Percentiles rank a stretch among this genome's conserved stretches.
phyloP scores from a whole-genome alignment of 1,140 invertebrate genomes.

The Leguminivora glycinivorella region DNA sequence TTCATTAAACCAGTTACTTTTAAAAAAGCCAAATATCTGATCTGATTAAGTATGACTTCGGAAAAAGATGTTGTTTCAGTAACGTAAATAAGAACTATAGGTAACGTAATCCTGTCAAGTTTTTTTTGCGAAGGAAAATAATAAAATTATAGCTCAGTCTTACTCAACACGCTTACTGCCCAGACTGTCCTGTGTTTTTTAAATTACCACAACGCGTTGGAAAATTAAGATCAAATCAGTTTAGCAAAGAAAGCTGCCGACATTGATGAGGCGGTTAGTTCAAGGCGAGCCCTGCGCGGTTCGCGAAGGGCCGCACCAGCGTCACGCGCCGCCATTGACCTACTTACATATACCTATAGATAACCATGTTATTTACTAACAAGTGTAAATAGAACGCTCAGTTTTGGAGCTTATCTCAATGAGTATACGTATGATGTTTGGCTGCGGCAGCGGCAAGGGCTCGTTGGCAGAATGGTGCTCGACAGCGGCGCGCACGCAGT shows the following conservation, averaged over 20 bases:
- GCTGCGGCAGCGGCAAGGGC: background rate
- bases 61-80: no score
- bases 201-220: slow-evolving; percentile 43
- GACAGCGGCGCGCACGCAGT: slow-evolving; percentile 54
- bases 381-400: background rate
- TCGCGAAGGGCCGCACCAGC: slow-evolving; percentile 69
- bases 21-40: no score
- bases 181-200: background rate
- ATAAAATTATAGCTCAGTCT: background rate
- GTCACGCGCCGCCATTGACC: slow-evolving; percentile 76
- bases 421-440: background rate
- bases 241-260: slow-evolving; percentile 56
- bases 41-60: no score
- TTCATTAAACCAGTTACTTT: no score
- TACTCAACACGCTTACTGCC: background rate
- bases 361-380: slow-evolving; percentile 21
- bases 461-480: slow-evolving; percentile 8
- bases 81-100: no score
- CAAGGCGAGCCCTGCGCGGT: slow-evolving; percentile 70
- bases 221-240: slow-evolving; percentile 67
- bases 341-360: slow-evolving; percentile 60
- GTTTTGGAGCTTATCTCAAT: background rate
- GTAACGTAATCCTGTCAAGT: no score
- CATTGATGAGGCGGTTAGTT: slow-evolving; percentile 54
- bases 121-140: no score